phyloP scores from a whole-genome alignment of 1,140 invertebrate genomes.

The Zaprionus nigranus region DNA sequence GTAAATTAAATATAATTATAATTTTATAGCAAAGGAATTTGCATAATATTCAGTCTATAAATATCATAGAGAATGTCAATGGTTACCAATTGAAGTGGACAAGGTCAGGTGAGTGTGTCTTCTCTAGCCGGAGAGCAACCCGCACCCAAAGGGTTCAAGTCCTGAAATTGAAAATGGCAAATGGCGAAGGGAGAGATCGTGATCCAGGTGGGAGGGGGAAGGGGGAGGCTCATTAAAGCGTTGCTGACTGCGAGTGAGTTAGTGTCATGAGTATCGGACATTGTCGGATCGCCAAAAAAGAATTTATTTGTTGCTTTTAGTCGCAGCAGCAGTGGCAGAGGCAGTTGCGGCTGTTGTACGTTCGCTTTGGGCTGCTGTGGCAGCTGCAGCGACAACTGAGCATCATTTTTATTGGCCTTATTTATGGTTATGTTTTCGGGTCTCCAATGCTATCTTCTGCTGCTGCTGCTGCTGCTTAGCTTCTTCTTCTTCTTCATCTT shows the following conservation, averaged over 20 bases:
- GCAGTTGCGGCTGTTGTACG: not conserved
- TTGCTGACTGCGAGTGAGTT: slow-evolving; percentile 59
- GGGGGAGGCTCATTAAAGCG: not conserved
- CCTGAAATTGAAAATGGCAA: not conserved
- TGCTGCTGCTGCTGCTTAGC: too few species aligned
- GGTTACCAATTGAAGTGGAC: too few species aligned
- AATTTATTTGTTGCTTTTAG: slow-evolving; percentile 60
- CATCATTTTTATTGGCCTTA: slow-evolving; percentile 79
- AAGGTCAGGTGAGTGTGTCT: not conserved
- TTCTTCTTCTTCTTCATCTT: slow-evolving; percentile 28
- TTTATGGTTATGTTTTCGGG: slow-evolving; percentile 71
- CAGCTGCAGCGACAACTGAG: slow-evolving; percentile 69
- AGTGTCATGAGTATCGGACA: slow-evolving; percentile 76
- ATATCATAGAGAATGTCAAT: too few species aligned
- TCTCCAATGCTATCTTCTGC: slow-evolving; percentile 35
- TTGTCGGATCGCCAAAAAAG: slow-evolving; percentile 44
- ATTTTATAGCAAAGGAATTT: too few species aligned
- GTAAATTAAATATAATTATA: too few species aligned
- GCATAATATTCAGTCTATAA: too few species aligned
- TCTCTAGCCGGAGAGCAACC: not conserved
- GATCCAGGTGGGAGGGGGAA: not conserved
- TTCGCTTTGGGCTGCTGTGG: slow-evolving; percentile 19
- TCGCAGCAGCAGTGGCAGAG: slow-evolving; percentile 5
- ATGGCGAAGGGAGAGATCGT: not conserved
- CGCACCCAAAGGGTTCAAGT: not conserved